A percentile compares a stretch with the other conserved stretches of the same genome.
Evolutionary conservation across 2,888 invertebrate species (phyloP).

Genomic region (Catocala nupta): DNA sequence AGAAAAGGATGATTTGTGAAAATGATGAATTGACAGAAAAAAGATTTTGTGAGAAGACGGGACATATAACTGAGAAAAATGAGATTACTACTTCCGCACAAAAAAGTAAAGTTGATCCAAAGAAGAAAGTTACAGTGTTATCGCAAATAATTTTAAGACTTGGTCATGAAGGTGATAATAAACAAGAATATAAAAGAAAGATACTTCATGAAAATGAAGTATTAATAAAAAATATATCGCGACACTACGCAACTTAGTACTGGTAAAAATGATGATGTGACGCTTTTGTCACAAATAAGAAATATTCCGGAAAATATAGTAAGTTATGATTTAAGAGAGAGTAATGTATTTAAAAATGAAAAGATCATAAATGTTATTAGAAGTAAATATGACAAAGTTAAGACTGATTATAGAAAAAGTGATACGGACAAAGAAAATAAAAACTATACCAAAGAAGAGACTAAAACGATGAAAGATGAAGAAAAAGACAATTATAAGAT

Average conservation of each 20-base stretch:
- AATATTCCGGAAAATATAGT: slow-evolving; percentile 16
- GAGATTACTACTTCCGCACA: too few species aligned
- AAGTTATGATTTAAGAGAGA: slow-evolving; percentile 19
- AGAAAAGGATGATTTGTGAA: too few species aligned
- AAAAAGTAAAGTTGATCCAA: not conserved
- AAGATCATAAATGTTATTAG: not conserved
- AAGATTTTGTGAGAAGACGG: too few species aligned
- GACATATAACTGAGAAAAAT: too few species aligned
- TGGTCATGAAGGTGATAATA: not conserved
- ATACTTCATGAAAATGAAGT: not conserved
- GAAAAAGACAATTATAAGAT: not conserved
- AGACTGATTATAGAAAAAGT: not conserved
- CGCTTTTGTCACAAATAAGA: slow-evolving; percentile 20
- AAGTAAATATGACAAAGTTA: slow-evolving; percentile 1
- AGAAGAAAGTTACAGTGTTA: slow-evolving; percentile 1
- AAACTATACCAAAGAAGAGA: not conserved
- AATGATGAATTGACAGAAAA: too few species aligned
- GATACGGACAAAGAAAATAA: not conserved
- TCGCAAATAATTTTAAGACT: slow-evolving; percentile 6
- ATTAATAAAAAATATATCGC: not conserved
- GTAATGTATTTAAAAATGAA: slow-evolving; percentile 8
- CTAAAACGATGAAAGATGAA: not conserved
- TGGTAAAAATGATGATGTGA: slow-evolving; percentile 10
- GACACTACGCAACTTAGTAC: not conserved
- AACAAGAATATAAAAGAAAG: not conserved